Evolutionary conservation across 2,888 invertebrate species (phyloP).

Genomic region (Lysandra bellargus): DNA sequence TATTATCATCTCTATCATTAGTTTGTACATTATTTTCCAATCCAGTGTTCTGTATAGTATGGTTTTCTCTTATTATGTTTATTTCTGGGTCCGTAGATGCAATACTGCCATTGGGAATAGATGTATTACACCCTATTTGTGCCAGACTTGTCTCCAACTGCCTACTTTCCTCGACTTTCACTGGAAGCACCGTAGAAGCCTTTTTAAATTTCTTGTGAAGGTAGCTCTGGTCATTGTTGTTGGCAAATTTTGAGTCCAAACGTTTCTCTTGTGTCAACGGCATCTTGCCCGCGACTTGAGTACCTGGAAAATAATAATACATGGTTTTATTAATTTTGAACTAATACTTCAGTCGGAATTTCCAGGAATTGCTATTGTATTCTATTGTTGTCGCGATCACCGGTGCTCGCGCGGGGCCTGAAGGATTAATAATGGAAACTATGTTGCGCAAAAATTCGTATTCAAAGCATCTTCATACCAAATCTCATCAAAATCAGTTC

Average conservation of each 20-base stretch:
- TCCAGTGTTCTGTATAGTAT: slow-evolving; percentile 55
- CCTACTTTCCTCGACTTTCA: slow-evolving; percentile 59
- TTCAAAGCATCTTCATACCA: not conserved
- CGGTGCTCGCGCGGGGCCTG: no score
- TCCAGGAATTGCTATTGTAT: no score
- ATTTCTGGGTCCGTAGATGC: slow-evolving; percentile 73
- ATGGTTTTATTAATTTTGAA: not conserved
- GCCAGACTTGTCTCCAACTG: slow-evolving; percentile 60
- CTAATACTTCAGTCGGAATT: not conserved
- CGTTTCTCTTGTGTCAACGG: slow-evolving; percentile 77
- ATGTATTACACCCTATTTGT: slow-evolving; percentile 57
- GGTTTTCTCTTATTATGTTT: slow-evolving; percentile 66
- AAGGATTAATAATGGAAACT: no score
- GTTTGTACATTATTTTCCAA: slow-evolving; percentile 77
- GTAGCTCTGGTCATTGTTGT: slow-evolving; percentile 86
- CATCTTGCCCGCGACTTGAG: slow-evolving; percentile 68
- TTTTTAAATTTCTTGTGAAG: slow-evolving; percentile 97
- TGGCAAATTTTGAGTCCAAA: slow-evolving; percentile 72
- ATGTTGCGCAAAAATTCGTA: not conserved
- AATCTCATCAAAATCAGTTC: no score
- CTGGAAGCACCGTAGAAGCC: slow-evolving; percentile 80
- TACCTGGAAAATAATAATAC: slow-evolving; percentile 60
- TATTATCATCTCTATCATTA: slow-evolving; percentile 73
- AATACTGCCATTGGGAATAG: slow-evolving; percentile 72
- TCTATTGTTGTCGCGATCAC: no score